Evolutionary conservation across 1,140 invertebrate genomes (phyloP), one percentile per base, ranked within the genome.

Genomic region (Neoseiulus cucumeris): DNA sequence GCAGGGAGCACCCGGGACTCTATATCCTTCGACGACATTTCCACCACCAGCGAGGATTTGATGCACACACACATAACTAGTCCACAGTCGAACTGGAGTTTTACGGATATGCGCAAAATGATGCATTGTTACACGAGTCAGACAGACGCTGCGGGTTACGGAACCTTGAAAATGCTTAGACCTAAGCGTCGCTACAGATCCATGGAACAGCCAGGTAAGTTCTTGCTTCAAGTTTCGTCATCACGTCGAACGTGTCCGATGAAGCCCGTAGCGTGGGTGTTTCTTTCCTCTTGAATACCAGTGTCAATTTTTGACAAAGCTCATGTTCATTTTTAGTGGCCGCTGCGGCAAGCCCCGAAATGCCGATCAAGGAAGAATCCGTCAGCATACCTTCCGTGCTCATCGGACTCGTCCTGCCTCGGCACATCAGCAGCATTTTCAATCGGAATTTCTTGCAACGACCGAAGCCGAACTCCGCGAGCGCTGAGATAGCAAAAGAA

Each of bases 91-190:
- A 59, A 25, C 14, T 59, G 51, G 51, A 59, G 25, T n/a, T 59
- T 59, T 20, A 59, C 51, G 14, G 51, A 59, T 59, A 59, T 59
- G 51, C 51, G 51, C 14, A 59, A 59, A 25, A 59, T 59, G 51
- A 59, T 59, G 51, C 51, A 25, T 9, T 59, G 22, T 25, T 59
- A 59, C 22, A 59, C 51, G 14, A 59, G 51, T 9, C 51, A 59
- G 22, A 33, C 51, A 29, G 51, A 59, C 51, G 51, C 51, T 2
- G 25, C 51, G 14, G 51, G 51, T 25, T 59, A 59, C 22, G 51
- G 51, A 20, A 59, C 51, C 2, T 20, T 59, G 51, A 59, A 59
- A 59, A 25, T 59, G 25, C 51, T 59, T 14, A 59, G 51, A 20
- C 51, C 51, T 2, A 59, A 59, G 22, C 51, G 51, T 29, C 14